Percentiles rank a stretch among this genome's conserved stretches.
phyloP scores from a whole-genome alignment of 1,140 invertebrate genomes.

The Dryas iulia region DNA sequence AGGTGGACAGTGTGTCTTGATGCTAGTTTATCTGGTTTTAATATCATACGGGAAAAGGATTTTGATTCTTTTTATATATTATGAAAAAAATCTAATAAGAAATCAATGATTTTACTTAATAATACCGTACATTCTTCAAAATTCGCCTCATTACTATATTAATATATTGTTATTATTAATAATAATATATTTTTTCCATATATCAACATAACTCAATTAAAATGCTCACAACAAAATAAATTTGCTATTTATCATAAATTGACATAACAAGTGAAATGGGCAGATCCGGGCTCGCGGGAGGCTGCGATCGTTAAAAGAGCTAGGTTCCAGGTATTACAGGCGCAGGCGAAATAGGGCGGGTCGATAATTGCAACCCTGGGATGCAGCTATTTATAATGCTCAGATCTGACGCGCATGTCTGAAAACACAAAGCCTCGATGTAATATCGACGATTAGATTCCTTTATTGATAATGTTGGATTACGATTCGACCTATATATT shows the following conservation, averaged over 20 bases:
- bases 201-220: background rate
- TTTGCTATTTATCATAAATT: background rate
- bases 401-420: slow-evolving; percentile 1
- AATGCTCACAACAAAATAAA: background rate
- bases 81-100: no score
- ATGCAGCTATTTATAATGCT: slow-evolving; percentile 17
- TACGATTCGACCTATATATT: background rate
- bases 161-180: no score
- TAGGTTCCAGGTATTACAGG: slow-evolving; percentile 12
- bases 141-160: no score
- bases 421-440: background rate
- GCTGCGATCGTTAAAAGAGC: background rate
- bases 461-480: background rate
- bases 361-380: slow-evolving; percentile 26
- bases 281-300: background rate
- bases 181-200: no score
- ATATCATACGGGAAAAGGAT: no score
- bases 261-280: no score
- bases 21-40: no score
- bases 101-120: no score
- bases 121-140: no score
- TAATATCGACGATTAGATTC: background rate
- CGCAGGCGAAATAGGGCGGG: slow-evolving; percentile 17
- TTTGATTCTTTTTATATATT: no score
- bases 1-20: no score